Evolutionary conservation across 2,113 vertebrate genomes (phyloP).

Genomic region (Rhodinocichla rosea): DNA sequence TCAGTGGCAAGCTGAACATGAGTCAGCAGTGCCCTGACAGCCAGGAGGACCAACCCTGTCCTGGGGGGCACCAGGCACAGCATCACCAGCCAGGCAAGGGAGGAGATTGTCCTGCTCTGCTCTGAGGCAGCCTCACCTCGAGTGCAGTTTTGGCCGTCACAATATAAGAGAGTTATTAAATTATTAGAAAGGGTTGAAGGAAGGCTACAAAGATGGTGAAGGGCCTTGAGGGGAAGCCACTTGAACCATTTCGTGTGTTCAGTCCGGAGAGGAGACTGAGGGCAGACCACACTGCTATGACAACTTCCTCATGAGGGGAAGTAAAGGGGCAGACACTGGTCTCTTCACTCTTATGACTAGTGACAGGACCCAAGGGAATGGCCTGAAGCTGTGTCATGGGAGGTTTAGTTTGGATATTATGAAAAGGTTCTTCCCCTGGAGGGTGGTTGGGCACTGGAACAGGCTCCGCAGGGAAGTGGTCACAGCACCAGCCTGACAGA

Average conservation of each 20-base stretch:
- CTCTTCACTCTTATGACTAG: no score
- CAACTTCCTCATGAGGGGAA: fast-evolving
- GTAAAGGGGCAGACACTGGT: fast-evolving
- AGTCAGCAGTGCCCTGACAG: neutral
- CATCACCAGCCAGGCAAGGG: fast-evolving
- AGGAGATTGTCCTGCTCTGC: neutral
- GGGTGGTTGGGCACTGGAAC: fast-evolving
- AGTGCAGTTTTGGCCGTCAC: neutral
- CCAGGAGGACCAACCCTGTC: neutral
- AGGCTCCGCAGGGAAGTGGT: neutral
- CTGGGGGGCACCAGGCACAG: neutral
- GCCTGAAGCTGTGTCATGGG: no score
- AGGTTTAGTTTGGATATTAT: neutral
- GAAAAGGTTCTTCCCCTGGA: neutral
- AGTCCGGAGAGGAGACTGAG: neutral
- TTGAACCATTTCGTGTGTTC: neutral
- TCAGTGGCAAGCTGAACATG: fast-evolving
- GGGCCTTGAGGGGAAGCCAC: neutral
- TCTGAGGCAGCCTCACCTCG: fast-evolving
- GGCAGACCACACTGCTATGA: no score
- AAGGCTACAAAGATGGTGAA: neutral
- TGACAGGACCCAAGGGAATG: neutral
- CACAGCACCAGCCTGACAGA: neutral
- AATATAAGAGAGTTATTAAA: neutral
- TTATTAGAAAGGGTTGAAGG: neutral